Percentiles rank a stretch among this genome's conserved stretches.
Conservation (phyloP, 2,797 vertebrate genomes). For the Notamacropus eugenii region DNA sequence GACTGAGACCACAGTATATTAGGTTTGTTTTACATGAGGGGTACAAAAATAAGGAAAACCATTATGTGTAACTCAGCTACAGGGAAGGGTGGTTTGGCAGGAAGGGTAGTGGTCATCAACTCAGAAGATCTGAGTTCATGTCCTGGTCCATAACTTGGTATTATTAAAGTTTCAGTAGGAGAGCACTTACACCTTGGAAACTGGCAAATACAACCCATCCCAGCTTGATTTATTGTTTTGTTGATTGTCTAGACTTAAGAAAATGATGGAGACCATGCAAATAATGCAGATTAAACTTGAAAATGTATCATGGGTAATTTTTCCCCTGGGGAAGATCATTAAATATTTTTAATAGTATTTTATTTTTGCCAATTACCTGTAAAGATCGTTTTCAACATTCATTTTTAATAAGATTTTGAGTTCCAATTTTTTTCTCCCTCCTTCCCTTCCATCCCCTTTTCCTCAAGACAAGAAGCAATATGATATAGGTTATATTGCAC, state of each 20-base stretch:
- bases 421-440: neutral
- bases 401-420: neutral
- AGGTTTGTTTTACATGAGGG: neutral
- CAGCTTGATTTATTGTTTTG: neutral
- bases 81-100: neutral
- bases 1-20: neutral
- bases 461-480: neutral
- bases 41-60: neutral
- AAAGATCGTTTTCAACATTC: neutral
- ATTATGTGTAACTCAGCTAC: neutral
- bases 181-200: neutral
- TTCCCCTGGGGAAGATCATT: neutral
- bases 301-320: neutral
- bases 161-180: neutral
- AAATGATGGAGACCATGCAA: neutral
- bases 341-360: neutral
- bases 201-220: neutral
- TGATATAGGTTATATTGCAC: neutral
- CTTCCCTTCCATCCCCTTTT: neutral
- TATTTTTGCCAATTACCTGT: neutral
- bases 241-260: neutral
- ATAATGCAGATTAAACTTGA: neutral
- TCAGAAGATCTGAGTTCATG: neutral
- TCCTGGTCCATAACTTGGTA: neutral
- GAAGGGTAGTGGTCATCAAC: neutral